Evolutionary conservation across 2,888 invertebrate genomes (phyloP).

Genomic region (Ligdia adustata): DNA sequence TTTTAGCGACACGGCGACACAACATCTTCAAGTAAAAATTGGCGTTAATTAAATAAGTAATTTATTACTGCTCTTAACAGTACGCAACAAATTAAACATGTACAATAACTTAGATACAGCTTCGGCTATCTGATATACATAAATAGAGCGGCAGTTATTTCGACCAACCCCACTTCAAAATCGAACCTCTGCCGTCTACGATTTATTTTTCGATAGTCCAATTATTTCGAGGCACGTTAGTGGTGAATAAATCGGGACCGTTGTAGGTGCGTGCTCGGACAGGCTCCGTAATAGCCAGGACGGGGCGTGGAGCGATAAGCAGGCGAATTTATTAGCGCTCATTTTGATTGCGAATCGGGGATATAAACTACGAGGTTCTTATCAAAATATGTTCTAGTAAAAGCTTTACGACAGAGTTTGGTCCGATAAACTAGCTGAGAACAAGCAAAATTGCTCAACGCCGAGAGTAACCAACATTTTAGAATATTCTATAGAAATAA

Average conservation of each 20-base stretch:
- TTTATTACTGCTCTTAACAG: slow-evolving; percentile 1
- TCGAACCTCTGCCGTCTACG: slow-evolving; percentile 46
- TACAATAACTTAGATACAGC: too few species aligned
- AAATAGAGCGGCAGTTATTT: too few species aligned
- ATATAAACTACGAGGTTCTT: background rate
- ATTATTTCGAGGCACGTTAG: slow-evolving; percentile 80
- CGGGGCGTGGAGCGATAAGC: slow-evolving; percentile 56
- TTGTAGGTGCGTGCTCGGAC: slow-evolving; percentile 49
- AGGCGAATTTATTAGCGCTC: slow-evolving; percentile 51
- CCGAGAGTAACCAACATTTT: too few species aligned
- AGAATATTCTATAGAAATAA: too few species aligned
- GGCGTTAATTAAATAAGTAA: slow-evolving; percentile 8
- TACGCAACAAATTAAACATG: too few species aligned
- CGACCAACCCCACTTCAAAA: slow-evolving; percentile 3
- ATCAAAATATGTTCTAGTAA: background rate
- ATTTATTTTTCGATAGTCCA: slow-evolving; percentile 81
- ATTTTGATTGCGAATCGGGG: slow-evolving; percentile 23
- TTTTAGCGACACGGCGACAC: too few species aligned
- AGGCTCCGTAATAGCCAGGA: slow-evolving; percentile 51
- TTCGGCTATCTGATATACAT: too few species aligned
- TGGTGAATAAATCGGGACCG: slow-evolving; percentile 68
- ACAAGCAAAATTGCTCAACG: too few species aligned
- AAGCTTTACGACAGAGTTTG: too few species aligned
- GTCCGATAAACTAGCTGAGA: too few species aligned
- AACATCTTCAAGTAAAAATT: background rate